Evolutionary conservation across 2,113 vertebrate species (phyloP), one percentile per base, ranked within the genome.

Genomic region (Laticauda laticaudata): DNA sequence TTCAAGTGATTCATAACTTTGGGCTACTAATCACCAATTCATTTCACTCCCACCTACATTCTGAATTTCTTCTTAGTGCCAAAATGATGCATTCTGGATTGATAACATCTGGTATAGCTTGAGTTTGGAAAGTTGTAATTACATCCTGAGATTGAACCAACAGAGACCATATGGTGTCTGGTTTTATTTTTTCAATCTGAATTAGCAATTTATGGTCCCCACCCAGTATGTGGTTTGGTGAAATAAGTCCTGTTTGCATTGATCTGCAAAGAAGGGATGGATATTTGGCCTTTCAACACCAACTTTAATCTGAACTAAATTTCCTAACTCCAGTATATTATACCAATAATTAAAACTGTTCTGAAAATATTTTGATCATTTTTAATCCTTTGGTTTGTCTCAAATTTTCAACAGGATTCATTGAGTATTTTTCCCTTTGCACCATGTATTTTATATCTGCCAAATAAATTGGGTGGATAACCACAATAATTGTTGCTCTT

Each of bases 191-290:
- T 59, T 45, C n/a, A 54, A 59, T 93, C 94, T 97, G 95, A 95
- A 92, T 96, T 94, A 96, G 95, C 89, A 93, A 94, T 93, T 89
- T 61, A 88, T 93, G 94, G 94, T 93, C 93, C 93, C 94, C 92
- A 96, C 92, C 95, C 93, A 90, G 94, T 81, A 94, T 94, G 95
- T 95, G 95, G 94, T 96, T 97, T 97, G 96, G 96, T 96, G 43
- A 93, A 96, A 97, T 94, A 95, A 96, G 95, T 94, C 95, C 93
- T 93, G 93, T 96, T 94, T 94, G 94, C 95, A 96, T 93, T 91
- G 96, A 95, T 96, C 94, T 96, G 94, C 96, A 95, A 93, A 96
- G 93, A 95, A 93, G 94, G 95, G 91, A 93, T 96, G 92, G 92
- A 95, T 96, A 95, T 26, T 43, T 45, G 24, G 96, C 96, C 92